A percentile compares a stretch with the other conserved stretches of the same genome.
phyloP scores from a whole-genome alignment of 1,140 invertebrate species.

The Sitobion miscanthi region DNA sequence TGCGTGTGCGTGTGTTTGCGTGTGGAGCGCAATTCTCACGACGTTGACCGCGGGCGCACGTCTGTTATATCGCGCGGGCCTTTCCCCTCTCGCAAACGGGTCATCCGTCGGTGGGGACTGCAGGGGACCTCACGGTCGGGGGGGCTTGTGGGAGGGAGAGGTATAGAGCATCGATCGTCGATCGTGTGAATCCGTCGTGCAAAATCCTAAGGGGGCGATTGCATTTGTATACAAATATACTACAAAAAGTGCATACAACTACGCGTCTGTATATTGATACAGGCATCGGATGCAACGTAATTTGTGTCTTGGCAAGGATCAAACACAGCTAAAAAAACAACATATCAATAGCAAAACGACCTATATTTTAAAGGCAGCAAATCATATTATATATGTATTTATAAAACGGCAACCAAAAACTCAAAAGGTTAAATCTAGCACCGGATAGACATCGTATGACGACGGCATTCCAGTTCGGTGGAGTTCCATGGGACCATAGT shows the following conservation, averaged over 20 bases:
- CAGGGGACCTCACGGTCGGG: background rate
- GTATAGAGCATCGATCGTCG: background rate
- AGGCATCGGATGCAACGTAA: background rate
- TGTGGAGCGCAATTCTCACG: slow-evolving; percentile 49
- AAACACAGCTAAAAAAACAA: background rate
- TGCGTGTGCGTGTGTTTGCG: background rate
- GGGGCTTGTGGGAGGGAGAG: background rate
- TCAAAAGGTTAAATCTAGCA: background rate
- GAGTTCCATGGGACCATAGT: background rate
- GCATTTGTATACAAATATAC: background rate
- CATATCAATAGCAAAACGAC: background rate
- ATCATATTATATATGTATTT: background rate
- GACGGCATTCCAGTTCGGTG: background rate
- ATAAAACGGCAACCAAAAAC: too few species aligned
- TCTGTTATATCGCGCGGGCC: background rate
- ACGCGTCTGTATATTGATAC: background rate
- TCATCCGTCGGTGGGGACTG: background rate
- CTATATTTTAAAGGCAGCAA: background rate
- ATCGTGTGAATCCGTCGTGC: slow-evolving; percentile 48
- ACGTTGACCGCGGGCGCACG: slow-evolving; percentile 48
- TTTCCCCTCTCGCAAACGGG: background rate
- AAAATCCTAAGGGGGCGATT: slow-evolving; percentile 15
- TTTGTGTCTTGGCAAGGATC: background rate
- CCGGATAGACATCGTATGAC: background rate
- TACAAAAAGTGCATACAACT: background rate